Base-by-base conservation (phyloP, 2,888 invertebrate species). In the Scrobipalpa atriplicella region DNA sequence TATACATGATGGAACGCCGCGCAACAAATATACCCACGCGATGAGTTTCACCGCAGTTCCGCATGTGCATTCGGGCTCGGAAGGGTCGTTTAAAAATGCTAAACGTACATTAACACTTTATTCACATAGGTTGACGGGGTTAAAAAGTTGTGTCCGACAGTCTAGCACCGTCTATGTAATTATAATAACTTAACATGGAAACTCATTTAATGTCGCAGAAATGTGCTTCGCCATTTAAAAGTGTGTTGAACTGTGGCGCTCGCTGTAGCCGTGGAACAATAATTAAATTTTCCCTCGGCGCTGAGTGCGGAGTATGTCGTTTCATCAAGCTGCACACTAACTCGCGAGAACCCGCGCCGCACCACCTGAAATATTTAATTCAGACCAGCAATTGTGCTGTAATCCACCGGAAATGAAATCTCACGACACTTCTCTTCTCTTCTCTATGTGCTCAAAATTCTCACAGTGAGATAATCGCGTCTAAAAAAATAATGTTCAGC, bases 311-410 rank as follows among this genome's bases (percentile, higher is more conserved):
- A 85, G 84, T 83, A 84, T 85, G 87, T 84, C 86, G 85, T 88
- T 87, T 86, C 88, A 87, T 86, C 88, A 87, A 87, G 84, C 86
- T 58, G 16, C 58, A 38, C 83, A 79, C 87, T 84, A 84, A 85
- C 86, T 87, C 58, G 58, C 58, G 58, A 58, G 58, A 58, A 38
- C 58, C 74, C 78, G 78, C 78, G 77, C 80, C 82, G 79, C 83
- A 77, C 79, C 83, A 89, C 86, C 89, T 89, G 81, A 84, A 89
- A 89, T 90, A 90, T 90, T 90, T 88, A 87, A 90, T 89, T 86
- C 84, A 75, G 75, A 78, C 78, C 77, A 76, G 72, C 82, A 81
- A 84, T 85, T 85, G 84, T 86, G 78, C 79, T 78, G 81, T 83
- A 83, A 87, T 87, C 81, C 81, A 77, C 81, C 80, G 82, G 82